Percentiles rank a stretch among this genome's conserved stretches.
Evolutionary conservation across 2,113 vertebrate species (phyloP).

Genomic region (Chaetodon trifascialis): DNA sequence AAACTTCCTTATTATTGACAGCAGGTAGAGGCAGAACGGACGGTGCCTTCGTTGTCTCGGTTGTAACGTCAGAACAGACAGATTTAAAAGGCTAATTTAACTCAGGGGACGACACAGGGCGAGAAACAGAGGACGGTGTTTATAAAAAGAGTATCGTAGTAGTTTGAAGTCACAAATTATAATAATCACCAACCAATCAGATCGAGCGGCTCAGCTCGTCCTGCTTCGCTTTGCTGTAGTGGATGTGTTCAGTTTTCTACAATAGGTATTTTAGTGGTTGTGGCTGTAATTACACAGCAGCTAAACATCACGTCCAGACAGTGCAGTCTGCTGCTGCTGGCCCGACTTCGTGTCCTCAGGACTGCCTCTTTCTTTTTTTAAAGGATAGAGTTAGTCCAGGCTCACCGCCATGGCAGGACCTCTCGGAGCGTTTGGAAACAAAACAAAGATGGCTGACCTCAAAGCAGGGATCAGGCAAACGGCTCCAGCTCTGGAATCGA

Average conservation of each 20-base stretch:
- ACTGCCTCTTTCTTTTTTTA: slow-evolving; percentile 31
- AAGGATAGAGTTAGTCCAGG: slow-evolving; percentile 17
- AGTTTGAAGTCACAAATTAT: neutral
- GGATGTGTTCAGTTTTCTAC: slow-evolving; percentile 30
- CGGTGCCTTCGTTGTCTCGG: neutral
- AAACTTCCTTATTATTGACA: neutral
- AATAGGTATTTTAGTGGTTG: slow-evolving; percentile 54
- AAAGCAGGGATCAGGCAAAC: neutral
- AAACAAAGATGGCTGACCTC: slow-evolving; percentile 27
- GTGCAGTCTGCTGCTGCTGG: slow-evolving; percentile 4
- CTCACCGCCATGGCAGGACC: slow-evolving; percentile 6
- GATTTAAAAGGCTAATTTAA: neutral
- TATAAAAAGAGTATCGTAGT: neutral
- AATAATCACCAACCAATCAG: slow-evolving; percentile 5
- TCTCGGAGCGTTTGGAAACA: neutral
- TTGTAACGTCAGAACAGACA: neutral
- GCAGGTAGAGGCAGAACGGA: neutral
- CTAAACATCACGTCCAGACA: slow-evolving; percentile 44
- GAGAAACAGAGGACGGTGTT: neutral
- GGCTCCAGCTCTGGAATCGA: neutral
- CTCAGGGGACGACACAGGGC: neutral
- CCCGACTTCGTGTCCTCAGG: slow-evolving; percentile 14
- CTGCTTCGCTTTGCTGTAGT: slow-evolving; percentile 8
- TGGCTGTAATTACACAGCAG: slow-evolving; percentile 63
- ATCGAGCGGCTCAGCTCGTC: neutral